A percentile compares a stretch with the other conserved stretches of the same genome.
Conservation (phyloP, 2,888 invertebrate genomes). For the Lithophane socia region DNA sequence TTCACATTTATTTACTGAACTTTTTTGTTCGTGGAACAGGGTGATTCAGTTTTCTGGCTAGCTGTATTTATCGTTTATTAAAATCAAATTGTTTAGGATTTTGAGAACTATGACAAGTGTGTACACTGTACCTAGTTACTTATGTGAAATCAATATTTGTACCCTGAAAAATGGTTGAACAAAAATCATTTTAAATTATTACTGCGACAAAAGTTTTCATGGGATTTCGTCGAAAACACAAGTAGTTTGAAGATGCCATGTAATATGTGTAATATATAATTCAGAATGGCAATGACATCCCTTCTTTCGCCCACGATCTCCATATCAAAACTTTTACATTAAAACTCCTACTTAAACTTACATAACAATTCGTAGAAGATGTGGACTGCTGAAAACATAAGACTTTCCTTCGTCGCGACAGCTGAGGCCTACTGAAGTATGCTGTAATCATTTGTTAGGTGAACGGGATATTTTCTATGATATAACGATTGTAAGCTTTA, state of each 20-base stretch:
- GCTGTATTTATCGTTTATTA: constrained; percentile 11
- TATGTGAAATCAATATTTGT: constrained; percentile 17
- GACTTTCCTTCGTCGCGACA: neutral
- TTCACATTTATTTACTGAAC: constrained; percentile 22
- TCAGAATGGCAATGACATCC: constrained; percentile 3
- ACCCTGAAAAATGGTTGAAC: constrained; percentile 1
- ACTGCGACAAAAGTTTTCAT: neutral
- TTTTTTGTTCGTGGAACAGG: constrained; percentile 41
- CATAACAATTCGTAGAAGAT: neutral
- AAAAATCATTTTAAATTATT: neutral
- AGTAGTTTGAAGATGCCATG: neutral
- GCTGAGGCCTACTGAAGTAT: neutral
- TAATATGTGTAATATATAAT: too few relatives aligned
- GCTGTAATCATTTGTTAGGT: constrained; percentile 22
- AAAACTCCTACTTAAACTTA: too few relatives aligned
- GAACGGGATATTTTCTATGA: constrained; percentile 1
- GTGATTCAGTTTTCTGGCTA: constrained; percentile 44
- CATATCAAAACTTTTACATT: constrained; percentile 3
- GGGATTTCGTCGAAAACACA: neutral
- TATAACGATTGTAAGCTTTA: constrained; percentile 14
- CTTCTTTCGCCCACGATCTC: constrained; percentile 1
- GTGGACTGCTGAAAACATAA: neutral
- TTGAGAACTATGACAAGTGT: constrained; percentile 1
- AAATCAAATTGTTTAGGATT: constrained; percentile 27
- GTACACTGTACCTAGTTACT: neutral